These are phyloP conservation scores for Megastigmus dorsalis DNA, from an alignment of 2,888 invertebrate genomes.

Conservation along the genomic window DNA sequence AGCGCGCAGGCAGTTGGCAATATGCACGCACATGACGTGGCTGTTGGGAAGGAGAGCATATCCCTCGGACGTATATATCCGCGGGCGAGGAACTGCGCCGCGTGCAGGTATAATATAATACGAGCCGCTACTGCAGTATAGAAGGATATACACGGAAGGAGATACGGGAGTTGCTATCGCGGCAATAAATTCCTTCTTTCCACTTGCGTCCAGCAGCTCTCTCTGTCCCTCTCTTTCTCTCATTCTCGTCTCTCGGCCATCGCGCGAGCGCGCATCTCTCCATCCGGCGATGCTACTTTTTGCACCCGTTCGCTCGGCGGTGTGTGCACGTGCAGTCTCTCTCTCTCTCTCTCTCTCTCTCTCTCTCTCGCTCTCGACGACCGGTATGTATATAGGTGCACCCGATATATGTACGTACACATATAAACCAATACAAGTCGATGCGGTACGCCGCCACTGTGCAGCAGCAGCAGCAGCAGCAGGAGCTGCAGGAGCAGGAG, in stretches of 20 bases:
- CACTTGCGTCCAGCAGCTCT: conserved; percentile 40
- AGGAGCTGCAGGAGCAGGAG: background rate
- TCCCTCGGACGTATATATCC: background rate
- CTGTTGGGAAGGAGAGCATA: background rate
- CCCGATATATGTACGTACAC: too few relatives aligned
- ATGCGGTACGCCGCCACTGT: background rate
- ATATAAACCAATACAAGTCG: conserved; percentile 8
- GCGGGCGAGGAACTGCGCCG: too few relatives aligned
- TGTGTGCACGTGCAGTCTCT: too few relatives aligned
- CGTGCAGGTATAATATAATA: too few relatives aligned
- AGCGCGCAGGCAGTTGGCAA: too few relatives aligned
- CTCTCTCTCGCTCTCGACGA: too few relatives aligned
- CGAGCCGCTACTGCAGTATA: background rate
- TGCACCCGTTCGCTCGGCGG: conserved; percentile 57
- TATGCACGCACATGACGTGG: too few relatives aligned
- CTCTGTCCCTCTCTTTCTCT: conserved; percentile 38
- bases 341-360: too few relatives aligned
- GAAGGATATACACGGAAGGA: conserved; percentile 57
- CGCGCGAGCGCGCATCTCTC: conserved; percentile 37
- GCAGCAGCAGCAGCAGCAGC: background rate
- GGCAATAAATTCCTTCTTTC: conserved; percentile 67
- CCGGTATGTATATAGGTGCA: too few relatives aligned
- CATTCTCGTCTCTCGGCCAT: conserved; percentile 42
- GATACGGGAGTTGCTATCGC: conserved; percentile 65
- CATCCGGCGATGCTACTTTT: conserved; percentile 59